Evolutionary conservation across 2,797 vertebrate species (phyloP).

Genomic region (Brachyalestes nurse): DNA sequence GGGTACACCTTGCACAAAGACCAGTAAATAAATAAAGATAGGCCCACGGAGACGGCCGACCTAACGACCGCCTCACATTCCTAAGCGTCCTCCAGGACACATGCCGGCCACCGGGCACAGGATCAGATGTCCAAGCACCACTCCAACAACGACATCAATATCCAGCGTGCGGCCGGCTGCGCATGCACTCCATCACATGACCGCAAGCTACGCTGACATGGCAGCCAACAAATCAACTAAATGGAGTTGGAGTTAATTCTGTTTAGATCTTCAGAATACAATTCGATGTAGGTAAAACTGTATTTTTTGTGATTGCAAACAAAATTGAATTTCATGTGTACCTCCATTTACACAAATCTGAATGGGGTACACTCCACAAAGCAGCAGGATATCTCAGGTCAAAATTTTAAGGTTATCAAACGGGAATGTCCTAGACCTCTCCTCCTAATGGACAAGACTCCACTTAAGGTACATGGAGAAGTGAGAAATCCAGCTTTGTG

Average conservation of each 20-base stretch:
- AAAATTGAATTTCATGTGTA: not conserved
- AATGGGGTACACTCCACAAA: not conserved
- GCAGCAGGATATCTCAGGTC: not conserved
- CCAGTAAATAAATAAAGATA: slow-evolving; percentile 80
- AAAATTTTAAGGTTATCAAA: not conserved
- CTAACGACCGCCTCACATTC: slow-evolving; percentile 71
- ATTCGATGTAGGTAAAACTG: not conserved
- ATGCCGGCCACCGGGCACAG: slow-evolving; percentile 49
- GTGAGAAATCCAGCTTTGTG: not conserved
- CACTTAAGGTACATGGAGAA: not conserved
- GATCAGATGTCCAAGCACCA: slow-evolving; percentile 73
- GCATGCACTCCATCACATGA: slow-evolving; percentile 43
- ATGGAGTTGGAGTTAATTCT: slow-evolving; percentile 45
- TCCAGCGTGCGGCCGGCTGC: slow-evolving; percentile 28
- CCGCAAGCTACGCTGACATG: slow-evolving; percentile 40
- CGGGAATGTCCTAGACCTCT: not conserved
- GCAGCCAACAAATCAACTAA: slow-evolving; percentile 49
- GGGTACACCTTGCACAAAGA: slow-evolving; percentile 65
- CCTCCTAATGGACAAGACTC: not conserved
- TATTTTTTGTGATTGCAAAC: not conserved
- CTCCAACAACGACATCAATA: slow-evolving; percentile 71
- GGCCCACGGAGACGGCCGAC: slow-evolving; percentile 65
- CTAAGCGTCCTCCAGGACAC: slow-evolving; percentile 71
- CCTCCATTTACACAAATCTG: not conserved
- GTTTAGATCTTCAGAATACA: not conserved